Evolutionary conservation across 2,113 vertebrate genomes (phyloP).

Genomic region (Eptatretus burgeri): DNA sequence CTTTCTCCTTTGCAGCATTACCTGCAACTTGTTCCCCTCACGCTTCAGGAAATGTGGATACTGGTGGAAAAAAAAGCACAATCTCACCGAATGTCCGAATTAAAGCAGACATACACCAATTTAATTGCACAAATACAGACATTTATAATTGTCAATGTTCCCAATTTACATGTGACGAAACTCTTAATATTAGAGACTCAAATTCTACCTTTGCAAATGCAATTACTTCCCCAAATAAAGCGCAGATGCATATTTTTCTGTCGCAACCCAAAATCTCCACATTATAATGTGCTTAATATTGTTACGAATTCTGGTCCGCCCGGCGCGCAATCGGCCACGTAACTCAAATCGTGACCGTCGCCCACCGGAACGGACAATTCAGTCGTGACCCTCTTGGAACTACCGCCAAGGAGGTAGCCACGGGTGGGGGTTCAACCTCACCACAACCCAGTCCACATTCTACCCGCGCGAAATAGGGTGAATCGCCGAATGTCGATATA

Average conservation of each 20-base stretch:
- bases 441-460: too few species aligned
- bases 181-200: background rate
- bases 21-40: conserved; percentile 76
- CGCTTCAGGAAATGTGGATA: conserved; percentile 82
- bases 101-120: too few species aligned
- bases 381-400: too few species aligned
- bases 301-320: too few species aligned
- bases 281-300: too few species aligned
- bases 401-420: too few species aligned
- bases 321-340: too few species aligned
- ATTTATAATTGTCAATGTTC: background rate
- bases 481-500: too few species aligned
- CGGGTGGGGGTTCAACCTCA: too few species aligned
- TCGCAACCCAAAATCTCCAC: background rate
- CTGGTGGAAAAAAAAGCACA: conserved; percentile 15
- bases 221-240: background rate
- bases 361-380: too few species aligned
- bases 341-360: too few species aligned
- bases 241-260: background rate
- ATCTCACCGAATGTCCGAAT: background rate
- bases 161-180: background rate
- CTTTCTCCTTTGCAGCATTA: conserved; percentile 66
- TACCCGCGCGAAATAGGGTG: too few species aligned
- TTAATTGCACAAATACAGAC: background rate
- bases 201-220: background rate